A percentile compares a stretch with the other conserved stretches of the same genome.
phyloP scores from a whole-genome alignment of 2,113 vertebrate species.

The Myotis davidii region DNA sequence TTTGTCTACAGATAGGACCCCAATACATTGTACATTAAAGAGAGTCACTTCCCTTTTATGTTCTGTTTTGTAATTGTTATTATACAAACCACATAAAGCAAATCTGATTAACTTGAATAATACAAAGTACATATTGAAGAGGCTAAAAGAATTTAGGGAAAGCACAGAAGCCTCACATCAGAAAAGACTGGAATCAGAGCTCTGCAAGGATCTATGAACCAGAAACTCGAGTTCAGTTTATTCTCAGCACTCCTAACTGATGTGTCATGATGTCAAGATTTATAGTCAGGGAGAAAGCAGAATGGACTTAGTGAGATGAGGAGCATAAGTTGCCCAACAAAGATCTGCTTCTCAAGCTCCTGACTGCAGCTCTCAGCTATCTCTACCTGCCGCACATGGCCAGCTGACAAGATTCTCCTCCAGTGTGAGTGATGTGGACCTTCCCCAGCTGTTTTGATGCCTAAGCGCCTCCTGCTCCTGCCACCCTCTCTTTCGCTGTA shows the following conservation, averaged over 20 bases:
- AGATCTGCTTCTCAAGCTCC: neutral
- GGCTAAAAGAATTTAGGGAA: neutral
- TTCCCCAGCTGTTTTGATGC: too few species aligned
- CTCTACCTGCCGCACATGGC: accelerated
- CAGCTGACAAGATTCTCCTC: accelerated
- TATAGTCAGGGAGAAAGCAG: neutral
- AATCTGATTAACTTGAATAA: neutral
- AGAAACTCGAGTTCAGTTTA: neutral
- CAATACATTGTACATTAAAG: neutral
- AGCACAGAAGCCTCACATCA: neutral
- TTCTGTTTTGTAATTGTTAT: neutral
- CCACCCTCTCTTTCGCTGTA: neutral
- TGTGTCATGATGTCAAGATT: neutral
- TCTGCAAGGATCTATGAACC: neutral
- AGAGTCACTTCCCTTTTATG: neutral
- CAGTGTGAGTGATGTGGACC: accelerated
- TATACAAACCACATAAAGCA: neutral
- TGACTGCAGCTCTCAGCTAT: neutral
- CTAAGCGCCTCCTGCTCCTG: accelerated
- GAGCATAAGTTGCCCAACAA: accelerated
- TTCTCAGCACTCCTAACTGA: accelerated
- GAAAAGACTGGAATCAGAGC: neutral
- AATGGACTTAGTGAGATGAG: neutral
- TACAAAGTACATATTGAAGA: neutral
- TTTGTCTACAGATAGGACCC: neutral